These are phyloP conservation scores for Clinocottus analis DNA, from an alignment of 2,113 vertebrate species.

Conservation along the genomic window DNA sequence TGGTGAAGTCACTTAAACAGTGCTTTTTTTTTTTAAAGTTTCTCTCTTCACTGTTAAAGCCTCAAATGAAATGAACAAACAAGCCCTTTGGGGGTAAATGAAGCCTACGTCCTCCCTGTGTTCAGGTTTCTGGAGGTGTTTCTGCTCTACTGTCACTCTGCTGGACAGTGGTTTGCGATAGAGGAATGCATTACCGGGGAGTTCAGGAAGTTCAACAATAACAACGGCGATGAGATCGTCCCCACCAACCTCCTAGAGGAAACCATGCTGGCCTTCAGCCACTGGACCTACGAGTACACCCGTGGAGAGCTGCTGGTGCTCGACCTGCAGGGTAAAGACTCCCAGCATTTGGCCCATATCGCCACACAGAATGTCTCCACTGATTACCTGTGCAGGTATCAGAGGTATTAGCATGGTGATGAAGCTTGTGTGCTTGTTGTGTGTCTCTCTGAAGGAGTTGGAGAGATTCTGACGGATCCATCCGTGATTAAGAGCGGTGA, in stretches of 20 bases:
- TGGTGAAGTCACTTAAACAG: not conserved
- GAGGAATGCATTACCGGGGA: constrained; percentile 99
- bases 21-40: not conserved
- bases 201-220: constrained; percentile 99
- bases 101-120: constrained; percentile 31
- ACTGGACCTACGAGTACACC: constrained; percentile 97
- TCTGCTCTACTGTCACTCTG: constrained; percentile 97
- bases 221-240: constrained; percentile 97
- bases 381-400: not conserved
- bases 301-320: constrained; percentile 95
- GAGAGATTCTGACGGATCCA: constrained; percentile 97
- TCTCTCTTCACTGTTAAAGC: not conserved
- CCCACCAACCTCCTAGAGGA: constrained; percentile 97
- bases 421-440: not conserved
- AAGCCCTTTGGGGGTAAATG: too few relatives aligned
- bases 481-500: constrained; percentile 99
- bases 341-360: too few relatives aligned
- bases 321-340: constrained; percentile 91
- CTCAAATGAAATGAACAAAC: not conserved
- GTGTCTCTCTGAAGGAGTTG: constrained; percentile 87
- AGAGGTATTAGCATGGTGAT: not conserved
- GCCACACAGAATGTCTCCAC: too few relatives aligned
- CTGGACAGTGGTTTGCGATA: constrained; percentile 98
- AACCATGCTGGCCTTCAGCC: constrained; percentile 98
- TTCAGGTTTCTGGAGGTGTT: constrained; percentile 97